Evolutionary conservation across 1,140 invertebrate genomes (phyloP).

Genomic region (Charaxes varanes): DNA sequence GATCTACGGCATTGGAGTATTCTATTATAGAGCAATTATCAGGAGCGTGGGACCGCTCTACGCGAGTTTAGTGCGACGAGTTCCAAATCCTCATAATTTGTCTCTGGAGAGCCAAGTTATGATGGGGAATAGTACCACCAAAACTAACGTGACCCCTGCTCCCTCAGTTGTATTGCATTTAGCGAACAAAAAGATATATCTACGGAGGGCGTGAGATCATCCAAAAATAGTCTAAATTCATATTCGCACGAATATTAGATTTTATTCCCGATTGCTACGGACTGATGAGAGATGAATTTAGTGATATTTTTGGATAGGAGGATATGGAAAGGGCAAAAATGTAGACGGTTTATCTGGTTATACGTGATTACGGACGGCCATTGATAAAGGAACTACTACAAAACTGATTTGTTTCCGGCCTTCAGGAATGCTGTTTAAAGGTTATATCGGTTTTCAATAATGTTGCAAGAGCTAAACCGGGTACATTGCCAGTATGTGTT

Average conservation of each 20-base stretch:
- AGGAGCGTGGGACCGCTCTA: slow-evolving; percentile 43
- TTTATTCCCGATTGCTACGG: slow-evolving; percentile 24
- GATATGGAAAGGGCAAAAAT: no score
- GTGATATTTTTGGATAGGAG: slow-evolving; percentile 30
- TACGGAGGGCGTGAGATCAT: not conserved
- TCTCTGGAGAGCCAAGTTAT: slow-evolving; percentile 42
- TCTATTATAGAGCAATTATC: not conserved
- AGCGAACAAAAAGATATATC: not conserved
- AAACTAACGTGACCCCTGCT: slow-evolving; percentile 25
- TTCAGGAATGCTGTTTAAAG: no score
- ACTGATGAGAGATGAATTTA: slow-evolving; percentile 34
- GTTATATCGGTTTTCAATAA: no score
- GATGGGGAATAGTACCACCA: slow-evolving; percentile 19
- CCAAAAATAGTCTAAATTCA: not conserved
- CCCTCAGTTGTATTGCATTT: not conserved
- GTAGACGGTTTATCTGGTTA: no score
- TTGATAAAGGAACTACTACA: no score
- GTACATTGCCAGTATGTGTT: no score
- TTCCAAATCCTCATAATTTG: slow-evolving; percentile 44
- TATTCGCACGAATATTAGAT: slow-evolving; percentile 52
- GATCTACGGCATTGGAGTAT: no score
- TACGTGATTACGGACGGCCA: no score
- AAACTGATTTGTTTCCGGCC: no score
- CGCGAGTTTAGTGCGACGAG: slow-evolving; percentile 37
- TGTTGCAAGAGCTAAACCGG: no score